Conservation (phyloP, 2,113 vertebrate species). For the Psammodynastes pulverulentus region DNA sequence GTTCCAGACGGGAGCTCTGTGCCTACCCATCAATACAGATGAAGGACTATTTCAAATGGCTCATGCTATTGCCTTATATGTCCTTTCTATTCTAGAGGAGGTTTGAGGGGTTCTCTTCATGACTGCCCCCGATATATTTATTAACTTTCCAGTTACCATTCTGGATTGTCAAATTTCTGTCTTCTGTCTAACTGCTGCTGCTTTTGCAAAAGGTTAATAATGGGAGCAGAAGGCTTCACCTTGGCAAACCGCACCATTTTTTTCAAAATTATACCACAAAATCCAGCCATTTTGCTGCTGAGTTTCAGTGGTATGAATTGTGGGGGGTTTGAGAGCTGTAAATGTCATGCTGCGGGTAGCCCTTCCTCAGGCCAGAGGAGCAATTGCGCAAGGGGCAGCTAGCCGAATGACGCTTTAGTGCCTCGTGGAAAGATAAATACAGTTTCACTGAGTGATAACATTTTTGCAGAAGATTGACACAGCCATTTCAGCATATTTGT, state of each 20-base stretch:
- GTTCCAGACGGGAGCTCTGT: not conserved
- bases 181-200: not conserved
- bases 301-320: not conserved
- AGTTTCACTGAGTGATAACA: not conserved
- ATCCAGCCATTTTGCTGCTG: not conserved
- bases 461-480: not conserved
- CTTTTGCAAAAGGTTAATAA: not conserved
- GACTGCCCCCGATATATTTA: not conserved
- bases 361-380: not conserved
- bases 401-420: not conserved
- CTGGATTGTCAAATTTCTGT: not conserved
- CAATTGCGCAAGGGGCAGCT: not conserved
- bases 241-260: not conserved
- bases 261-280: not conserved
- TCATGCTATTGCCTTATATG: not conserved
- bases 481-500: not conserved
- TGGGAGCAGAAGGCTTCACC: not conserved
- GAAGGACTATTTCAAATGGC: not conserved
- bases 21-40: not conserved
- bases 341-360: not conserved
- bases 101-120: not conserved
- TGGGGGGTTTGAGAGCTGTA: not conserved
- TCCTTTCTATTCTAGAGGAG: not conserved
- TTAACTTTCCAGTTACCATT: not conserved
- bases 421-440: not conserved